Conservation (phyloP, 2,797 vertebrate species). For the Scolopax bukidnonensis region DNA sequence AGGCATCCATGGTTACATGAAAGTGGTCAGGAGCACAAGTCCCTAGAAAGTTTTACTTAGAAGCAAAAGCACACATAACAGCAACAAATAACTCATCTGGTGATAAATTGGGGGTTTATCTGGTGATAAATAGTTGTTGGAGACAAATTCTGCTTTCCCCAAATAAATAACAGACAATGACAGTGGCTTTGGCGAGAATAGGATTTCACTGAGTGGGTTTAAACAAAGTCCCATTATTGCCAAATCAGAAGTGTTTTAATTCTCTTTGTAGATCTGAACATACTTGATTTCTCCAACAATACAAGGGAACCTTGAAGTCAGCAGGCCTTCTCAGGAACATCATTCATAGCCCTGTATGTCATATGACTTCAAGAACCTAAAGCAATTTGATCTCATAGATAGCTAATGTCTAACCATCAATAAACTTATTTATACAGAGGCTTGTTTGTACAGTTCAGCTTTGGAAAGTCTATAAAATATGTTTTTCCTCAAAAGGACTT, state of each 20-base stretch:
- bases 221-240: not conserved
- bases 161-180: not conserved
- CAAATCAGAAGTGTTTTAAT: not conserved
- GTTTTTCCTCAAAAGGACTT: not conserved
- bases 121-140: not conserved
- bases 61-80: not conserved
- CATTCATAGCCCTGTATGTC: not conserved
- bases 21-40: not conserved
- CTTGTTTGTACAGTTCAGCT: not conserved
- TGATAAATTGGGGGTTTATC: not conserved
- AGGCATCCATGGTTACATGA: not conserved
- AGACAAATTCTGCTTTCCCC: not conserved
- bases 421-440: not conserved
- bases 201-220: not conserved
- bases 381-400: accelerated
- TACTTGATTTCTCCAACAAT: not conserved
- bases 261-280: not conserved
- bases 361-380: not conserved
- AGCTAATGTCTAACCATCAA: not conserved
- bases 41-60: not conserved
- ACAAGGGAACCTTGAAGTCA: not conserved
- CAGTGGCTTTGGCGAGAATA: accelerated
- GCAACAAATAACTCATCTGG: not conserved
- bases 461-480: not conserved
- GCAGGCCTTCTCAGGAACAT: not conserved